Conservation (phyloP, 1,140 invertebrate genomes). For the Anagrus nilaparvatae region DNA sequence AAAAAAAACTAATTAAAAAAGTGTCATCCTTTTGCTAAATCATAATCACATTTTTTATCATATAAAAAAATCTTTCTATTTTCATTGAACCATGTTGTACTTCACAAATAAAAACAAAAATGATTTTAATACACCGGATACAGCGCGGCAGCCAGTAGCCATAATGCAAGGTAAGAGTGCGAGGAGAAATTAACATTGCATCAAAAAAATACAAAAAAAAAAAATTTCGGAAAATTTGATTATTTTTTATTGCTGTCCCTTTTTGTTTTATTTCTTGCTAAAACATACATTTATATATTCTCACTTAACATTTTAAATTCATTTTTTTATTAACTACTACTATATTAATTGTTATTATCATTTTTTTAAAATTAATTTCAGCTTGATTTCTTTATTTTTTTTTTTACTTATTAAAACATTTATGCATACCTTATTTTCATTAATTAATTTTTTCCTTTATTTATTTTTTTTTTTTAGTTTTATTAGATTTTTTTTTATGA, state of each 20-base stretch:
- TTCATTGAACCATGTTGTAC: conserved; percentile 34
- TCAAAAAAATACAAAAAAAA: conserved; percentile 37
- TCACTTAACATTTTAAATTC: conserved; percentile 20
- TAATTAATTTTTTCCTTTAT: conserved; percentile 2
- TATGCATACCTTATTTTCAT: no score
- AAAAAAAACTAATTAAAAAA: neutral
- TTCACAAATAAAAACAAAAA: conserved; percentile 44
- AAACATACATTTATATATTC: conserved; percentile 22
- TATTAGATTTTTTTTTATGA: conserved; percentile 9
- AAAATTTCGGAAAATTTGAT: conserved; percentile 28
- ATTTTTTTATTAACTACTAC: conserved; percentile 15
- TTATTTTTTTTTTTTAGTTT: conserved; percentile 6
- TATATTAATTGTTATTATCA: no score
- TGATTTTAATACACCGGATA: conserved; percentile 46
- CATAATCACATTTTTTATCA: conserved; percentile 22
- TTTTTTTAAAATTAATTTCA: no score
- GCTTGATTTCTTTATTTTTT: conserved; percentile 20
- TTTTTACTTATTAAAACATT: conserved; percentile 10
- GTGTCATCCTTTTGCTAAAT: neutral
- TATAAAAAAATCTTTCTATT: conserved; percentile 28
- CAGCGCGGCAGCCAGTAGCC: conserved; percentile 44
- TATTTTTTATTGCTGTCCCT: conserved; percentile 27
- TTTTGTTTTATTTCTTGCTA: conserved; percentile 26
- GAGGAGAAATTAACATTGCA: conserved; percentile 40
- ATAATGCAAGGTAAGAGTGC: conserved; percentile 43